phyloP scores from a whole-genome alignment of 2,797 vertebrate species.

The Myotis myotis region DNA sequence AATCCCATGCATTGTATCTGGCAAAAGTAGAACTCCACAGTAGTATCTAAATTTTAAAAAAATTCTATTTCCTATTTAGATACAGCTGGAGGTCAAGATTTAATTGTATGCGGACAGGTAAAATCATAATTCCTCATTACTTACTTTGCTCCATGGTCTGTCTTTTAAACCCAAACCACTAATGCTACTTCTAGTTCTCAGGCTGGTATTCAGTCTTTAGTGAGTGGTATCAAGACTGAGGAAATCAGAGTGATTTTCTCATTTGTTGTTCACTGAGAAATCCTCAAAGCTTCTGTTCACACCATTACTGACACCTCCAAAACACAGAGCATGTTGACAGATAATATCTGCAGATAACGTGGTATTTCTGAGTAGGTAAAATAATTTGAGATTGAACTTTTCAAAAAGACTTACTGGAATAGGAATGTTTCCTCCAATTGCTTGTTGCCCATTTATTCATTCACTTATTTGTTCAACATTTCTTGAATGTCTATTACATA shows the following conservation, averaged over 20 bases:
- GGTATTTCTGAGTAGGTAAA: background rate
- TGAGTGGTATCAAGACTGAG: background rate
- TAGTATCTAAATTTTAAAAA: conserved; percentile 8
- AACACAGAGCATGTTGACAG: background rate
- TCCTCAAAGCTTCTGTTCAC: background rate
- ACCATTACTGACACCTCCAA: background rate
- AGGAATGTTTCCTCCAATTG: background rate
- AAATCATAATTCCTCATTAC: background rate
- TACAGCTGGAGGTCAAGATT: conserved; percentile 43
- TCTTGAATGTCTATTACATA: background rate
- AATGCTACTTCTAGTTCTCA: background rate
- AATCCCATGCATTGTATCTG: background rate
- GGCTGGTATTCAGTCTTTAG: background rate
- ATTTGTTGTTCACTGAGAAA: background rate
- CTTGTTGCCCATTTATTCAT: background rate
- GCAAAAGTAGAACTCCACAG: background rate
- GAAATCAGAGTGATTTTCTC: background rate
- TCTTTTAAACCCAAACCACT: background rate
- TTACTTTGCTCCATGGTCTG: background rate
- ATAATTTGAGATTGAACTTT: background rate
- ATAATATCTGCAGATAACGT: background rate
- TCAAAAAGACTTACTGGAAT: background rate
- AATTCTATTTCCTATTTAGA: conserved; percentile 26
- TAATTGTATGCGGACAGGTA: background rate
- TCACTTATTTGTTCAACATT: background rate